Percentiles rank a stretch among this genome's conserved stretches.
Conservation (phyloP, 1,140 invertebrate species). For the Papilio machaon region DNA sequence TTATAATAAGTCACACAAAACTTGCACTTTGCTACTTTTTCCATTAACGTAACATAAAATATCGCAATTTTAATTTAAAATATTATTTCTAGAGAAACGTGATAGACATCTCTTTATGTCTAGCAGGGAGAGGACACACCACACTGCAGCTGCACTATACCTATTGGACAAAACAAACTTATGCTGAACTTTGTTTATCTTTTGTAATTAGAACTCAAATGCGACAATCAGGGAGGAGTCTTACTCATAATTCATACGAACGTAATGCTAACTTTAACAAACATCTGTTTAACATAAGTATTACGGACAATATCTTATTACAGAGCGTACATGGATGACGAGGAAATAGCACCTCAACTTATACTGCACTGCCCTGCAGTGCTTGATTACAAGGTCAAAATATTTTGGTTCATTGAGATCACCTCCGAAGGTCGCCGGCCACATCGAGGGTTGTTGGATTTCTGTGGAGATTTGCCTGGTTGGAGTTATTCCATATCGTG, state of each 20-base stretch:
- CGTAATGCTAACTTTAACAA: too few species aligned
- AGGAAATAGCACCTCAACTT: too few species aligned
- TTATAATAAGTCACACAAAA: background rate
- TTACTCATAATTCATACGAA: too few species aligned
- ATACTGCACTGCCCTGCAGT: background rate
- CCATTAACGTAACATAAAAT: background rate
- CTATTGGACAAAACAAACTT: background rate
- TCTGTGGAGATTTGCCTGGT: background rate
- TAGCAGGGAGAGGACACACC: background rate
- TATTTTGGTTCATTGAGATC: too few species aligned
- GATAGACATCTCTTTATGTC: background rate
- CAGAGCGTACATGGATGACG: background rate
- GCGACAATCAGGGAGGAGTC: too few species aligned
- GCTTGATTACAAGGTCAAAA: too few species aligned
- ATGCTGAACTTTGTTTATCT: background rate
- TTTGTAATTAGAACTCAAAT: background rate
- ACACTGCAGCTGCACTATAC: too few species aligned
- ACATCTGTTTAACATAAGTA: background rate
- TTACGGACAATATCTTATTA: background rate
- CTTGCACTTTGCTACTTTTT: background rate
- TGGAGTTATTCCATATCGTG: background rate
- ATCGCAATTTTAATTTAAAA: background rate
- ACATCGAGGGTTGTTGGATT: background rate
- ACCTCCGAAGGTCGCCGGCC: background rate
- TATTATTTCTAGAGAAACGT: background rate